phyloP scores from a whole-genome alignment of 2,888 invertebrate species.

The Gasteruption jaculator region DNA sequence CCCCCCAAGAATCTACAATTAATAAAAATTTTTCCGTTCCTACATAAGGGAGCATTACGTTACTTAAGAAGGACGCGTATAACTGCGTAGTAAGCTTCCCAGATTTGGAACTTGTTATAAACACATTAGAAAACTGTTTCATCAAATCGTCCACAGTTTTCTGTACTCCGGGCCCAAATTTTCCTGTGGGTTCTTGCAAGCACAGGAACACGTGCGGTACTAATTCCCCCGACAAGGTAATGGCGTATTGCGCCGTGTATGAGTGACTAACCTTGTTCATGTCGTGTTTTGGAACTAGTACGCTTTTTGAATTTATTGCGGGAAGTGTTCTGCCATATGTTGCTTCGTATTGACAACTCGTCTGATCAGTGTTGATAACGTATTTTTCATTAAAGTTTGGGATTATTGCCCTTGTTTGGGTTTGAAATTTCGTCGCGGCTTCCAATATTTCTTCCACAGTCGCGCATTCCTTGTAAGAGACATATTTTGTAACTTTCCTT shows the following conservation, averaged over 20 bases:
- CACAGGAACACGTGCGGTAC: slow-evolving; percentile 8
- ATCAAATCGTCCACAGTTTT: slow-evolving; percentile 16
- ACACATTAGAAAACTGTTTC: slow-evolving; percentile 15
- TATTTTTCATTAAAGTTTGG: slow-evolving; percentile 15
- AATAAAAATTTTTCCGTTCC: too few relatives aligned
- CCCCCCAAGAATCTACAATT: too few relatives aligned
- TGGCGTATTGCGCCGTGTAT: slow-evolving; percentile 17
- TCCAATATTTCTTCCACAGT: slow-evolving; percentile 14
- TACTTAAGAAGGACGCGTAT: slow-evolving; percentile 15
- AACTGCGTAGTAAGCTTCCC: slow-evolving; percentile 21
- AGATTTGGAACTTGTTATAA: slow-evolving; percentile 17
- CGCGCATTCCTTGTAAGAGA: slow-evolving; percentile 14
- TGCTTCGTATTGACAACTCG: slow-evolving; percentile 17
- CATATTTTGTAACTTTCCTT: slow-evolving; percentile 19
- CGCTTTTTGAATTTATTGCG: slow-evolving; percentile 11
- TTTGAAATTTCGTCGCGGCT: too few relatives aligned
- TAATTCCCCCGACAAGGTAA: slow-evolving; percentile 11
- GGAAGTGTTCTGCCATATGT: slow-evolving; percentile 15
- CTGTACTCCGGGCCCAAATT: slow-evolving; percentile 19
- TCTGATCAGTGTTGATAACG: slow-evolving; percentile 19
- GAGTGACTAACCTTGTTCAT: slow-evolving; percentile 17
- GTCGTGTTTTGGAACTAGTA: slow-evolving; percentile 13
- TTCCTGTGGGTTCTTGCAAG: slow-evolving; percentile 19
- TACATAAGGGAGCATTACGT: too few relatives aligned
- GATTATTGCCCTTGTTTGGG: too few relatives aligned